Evolutionary conservation across 2,113 vertebrate species (phyloP), one percentile per base, ranked within the genome.

Genomic region (Cyprinus carpio): DNA sequence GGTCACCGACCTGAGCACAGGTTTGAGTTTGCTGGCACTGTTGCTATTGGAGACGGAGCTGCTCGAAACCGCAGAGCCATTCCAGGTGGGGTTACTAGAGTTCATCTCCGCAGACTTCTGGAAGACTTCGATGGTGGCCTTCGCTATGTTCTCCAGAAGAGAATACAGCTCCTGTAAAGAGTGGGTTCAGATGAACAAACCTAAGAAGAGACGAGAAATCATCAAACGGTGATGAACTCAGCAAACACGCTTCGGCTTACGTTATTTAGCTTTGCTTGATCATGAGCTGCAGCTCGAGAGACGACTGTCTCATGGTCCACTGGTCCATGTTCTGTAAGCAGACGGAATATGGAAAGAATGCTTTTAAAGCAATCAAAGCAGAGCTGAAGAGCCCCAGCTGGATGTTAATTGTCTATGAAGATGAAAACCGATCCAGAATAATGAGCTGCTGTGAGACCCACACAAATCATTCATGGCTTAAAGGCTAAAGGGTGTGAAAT

Each of bases 231-330:
- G 40, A 40, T 37, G 16, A 72, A 72, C 34, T 78, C 20, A 1
- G 29, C 20, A 62, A n/a, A 29, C 29, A 56, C 37, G 49, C 49
- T 15, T 51, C 13, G 49, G 49, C 49, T 91, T 46, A 97, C 98
- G 12, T 97, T 99, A 90, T 94, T 97, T 4, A 94, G 49, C 49
- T 51, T 51, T 99, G 98, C 91, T 46, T 46, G 91, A 99, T 99
- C 98, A 99, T 99, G 65, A 99, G 96, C 90, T 99, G 98, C 84
- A 99, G 94, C 90, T 99, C 43, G 89, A 99, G 94, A 2, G 97
- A 97, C 1, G 98, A 99, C 86, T 99, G 98, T 80, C 98, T 96
- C 97, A 99, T 99, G 6, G 98, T 99, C 98, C 98, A 99, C 88
- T 99, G 98, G 94, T 99, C 98, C 95, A 99, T 95, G 90, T 99